Conservation (phyloP, 2,113 vertebrate species). For the Myrmecophaga tridactyla region DNA sequence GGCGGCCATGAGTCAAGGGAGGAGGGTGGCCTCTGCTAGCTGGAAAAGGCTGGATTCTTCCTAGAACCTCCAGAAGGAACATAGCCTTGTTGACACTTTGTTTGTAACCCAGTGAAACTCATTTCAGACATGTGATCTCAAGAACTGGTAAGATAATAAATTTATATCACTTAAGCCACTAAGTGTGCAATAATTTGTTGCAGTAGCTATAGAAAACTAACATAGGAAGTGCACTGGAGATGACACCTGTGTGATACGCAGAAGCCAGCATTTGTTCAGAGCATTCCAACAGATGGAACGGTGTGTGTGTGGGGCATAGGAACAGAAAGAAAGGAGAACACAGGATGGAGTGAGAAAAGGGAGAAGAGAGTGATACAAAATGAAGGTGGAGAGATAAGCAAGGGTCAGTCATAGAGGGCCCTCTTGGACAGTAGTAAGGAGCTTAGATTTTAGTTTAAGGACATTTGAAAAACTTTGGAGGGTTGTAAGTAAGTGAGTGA, state of each 20-base stretch:
- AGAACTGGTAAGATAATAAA: neutral
- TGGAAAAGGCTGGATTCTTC: neutral
- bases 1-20: neutral
- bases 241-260: neutral
- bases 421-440: neutral
- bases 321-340: neutral
- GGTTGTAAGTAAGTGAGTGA: neutral
- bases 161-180: too few relatives aligned
- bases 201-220: neutral
- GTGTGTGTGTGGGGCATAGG: neutral
- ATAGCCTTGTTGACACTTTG: neutral
- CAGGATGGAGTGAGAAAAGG: neutral
- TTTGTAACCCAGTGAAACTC: neutral
- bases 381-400: neutral
- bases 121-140: neutral
- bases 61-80: neutral
- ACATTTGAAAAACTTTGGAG: neutral
- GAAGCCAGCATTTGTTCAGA: neutral
- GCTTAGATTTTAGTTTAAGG: neutral
- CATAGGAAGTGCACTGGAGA: neutral
- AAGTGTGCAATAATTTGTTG: neutral
- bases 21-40: too few relatives aligned
- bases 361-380: neutral
- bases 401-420: neutral
- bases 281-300: neutral